Evolutionary conservation across 2,888 invertebrate genomes (phyloP), one percentile per base, ranked within the genome.

Genomic region (Mythimna pallens): DNA sequence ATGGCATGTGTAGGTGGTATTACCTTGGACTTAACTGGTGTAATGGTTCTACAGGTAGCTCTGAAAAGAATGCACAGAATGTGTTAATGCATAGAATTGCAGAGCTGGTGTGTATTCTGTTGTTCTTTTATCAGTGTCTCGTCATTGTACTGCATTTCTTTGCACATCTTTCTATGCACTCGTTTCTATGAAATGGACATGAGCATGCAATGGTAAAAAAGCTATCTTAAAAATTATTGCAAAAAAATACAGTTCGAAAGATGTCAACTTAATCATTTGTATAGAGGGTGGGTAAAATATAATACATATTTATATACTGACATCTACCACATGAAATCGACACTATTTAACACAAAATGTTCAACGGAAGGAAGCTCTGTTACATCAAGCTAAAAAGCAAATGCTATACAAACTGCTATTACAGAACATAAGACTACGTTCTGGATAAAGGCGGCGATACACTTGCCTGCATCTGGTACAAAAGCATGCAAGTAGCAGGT

Each of bases 41-140:
- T 87, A 86, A 86, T 89, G 89, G 87, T 79, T 91, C 91, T 92
- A 94, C 93, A 91, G 92, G 95, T 93, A 95, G 86, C 84, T 94
- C 96, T 96, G 96, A 95, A 96, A 95, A 95, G 95, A 96, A 95
- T 95, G 95, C 95, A 95, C 93, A 95, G 96, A 95, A 93, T 77
- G 88, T 88, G 91, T 93, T 87, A 91, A 92, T 89, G 90, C 95
- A 95, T 94, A 95, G 84, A 82, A 81, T 81, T 89, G 93, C 92
- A 92, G 91, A 79, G 86, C 83, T 76, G 72, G 78, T 74, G 85
- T 81, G 86, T 86, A 72, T 77, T 77, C 78, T 82, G 79, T 81
- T 70, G 80, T 77, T 81, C 67, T 81, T 81, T 83, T 70, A 81
- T 83, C 78, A 82, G 80, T 84, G 81, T 81, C 76, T 79, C 78